Percentiles rank a stretch among this genome's conserved stretches.
Evolutionary conservation across 2,113 vertebrate genomes (phyloP).

Genomic region (Grus americana): DNA sequence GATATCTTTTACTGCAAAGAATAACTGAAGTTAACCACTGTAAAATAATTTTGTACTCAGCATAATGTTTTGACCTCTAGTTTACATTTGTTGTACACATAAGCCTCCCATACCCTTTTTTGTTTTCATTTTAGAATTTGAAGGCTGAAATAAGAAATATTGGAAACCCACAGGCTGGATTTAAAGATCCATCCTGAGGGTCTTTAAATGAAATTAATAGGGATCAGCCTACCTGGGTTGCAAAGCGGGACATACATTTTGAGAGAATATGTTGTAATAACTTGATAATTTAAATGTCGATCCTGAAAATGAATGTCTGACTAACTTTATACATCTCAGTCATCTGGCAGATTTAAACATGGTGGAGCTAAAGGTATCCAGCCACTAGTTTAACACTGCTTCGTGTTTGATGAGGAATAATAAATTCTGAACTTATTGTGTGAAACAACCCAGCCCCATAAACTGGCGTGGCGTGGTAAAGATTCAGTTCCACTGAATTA

Average conservation of each 20-base stretch:
- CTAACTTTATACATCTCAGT: not conserved
- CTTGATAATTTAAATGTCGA: not conserved
- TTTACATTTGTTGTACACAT: not conserved
- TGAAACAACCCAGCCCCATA: not conserved
- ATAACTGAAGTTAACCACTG: not conserved
- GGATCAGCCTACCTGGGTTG: not conserved
- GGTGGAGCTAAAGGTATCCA: not conserved
- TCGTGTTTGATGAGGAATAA: not conserved
- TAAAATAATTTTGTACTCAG: not conserved
- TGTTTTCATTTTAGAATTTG: not conserved
- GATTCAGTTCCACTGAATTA: not conserved
- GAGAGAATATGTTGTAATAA: not conserved
- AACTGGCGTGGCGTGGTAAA: not conserved
- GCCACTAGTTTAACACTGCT: not conserved
- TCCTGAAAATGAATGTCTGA: not conserved
- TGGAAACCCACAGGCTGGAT: not conserved
- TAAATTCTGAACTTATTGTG: not conserved
- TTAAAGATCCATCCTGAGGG: not conserved
- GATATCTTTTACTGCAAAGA: not conserved
- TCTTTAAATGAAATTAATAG: not conserved
- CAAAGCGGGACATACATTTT: not conserved
- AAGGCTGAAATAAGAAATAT: not conserved
- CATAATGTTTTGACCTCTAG: not conserved
- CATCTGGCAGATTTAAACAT: not conserved
- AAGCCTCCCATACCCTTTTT: not conserved